Conservation (phyloP, 2,888 invertebrate species). For the Tromatobia lineatoria region DNA sequence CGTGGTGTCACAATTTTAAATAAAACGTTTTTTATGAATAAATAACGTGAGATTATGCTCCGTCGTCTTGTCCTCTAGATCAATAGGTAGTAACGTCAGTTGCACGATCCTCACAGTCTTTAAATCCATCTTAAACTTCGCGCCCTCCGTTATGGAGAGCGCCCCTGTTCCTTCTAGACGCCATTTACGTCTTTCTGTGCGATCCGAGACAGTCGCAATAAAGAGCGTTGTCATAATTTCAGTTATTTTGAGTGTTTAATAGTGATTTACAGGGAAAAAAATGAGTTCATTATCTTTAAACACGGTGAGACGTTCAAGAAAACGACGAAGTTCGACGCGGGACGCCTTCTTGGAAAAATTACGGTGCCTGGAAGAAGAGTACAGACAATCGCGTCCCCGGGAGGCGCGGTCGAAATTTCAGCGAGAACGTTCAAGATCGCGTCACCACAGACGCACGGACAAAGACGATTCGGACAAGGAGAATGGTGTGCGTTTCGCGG, state of each 20-base stretch:
- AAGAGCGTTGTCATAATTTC: constrained; percentile 35
- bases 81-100: constrained; percentile 64
- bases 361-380: constrained; percentile 54
- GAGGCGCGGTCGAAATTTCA: constrained; percentile 22
- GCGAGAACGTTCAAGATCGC: constrained; percentile 43
- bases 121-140: constrained; percentile 27
- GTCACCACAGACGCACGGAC: constrained; percentile 29
- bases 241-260: no score
- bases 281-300: constrained; percentile 49
- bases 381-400: constrained; percentile 36
- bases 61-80: no score
- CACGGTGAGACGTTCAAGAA: constrained; percentile 32
- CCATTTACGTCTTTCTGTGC: constrained; percentile 66
- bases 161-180: constrained; percentile 21
- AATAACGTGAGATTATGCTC: no score
- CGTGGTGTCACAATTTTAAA: no score
- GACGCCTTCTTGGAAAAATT: constrained; percentile 53
- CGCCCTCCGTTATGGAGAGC: constrained; percentile 5
- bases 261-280: constrained; percentile 7
- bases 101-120: constrained; percentile 48
- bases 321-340: constrained; percentile 42
- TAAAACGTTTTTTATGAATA: no score
- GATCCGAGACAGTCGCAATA: constrained; percentile 60
- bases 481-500: constrained; percentile 63
- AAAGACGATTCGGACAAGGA: constrained; percentile 45